Conservation (phyloP, 2,113 vertebrate genomes). For the Syngnathus scovelli region DNA sequence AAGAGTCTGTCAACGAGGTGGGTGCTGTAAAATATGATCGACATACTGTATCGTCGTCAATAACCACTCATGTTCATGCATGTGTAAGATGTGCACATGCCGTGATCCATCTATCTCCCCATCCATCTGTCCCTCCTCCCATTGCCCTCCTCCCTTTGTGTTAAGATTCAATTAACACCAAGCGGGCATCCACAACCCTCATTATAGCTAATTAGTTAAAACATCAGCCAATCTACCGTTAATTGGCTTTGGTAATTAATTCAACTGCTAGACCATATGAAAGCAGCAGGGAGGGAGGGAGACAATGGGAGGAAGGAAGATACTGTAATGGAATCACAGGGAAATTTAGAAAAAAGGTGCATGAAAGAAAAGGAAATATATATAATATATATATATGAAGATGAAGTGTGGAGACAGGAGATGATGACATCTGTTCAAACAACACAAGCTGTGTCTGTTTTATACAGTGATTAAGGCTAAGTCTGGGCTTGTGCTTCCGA, state of each 20-base stretch:
- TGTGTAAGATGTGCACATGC: slow-evolving; percentile 4
- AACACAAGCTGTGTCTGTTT: neutral
- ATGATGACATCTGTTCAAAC: slow-evolving; percentile 1
- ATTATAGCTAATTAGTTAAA: slow-evolving; percentile 99
- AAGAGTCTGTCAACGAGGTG: slow-evolving; percentile 27
- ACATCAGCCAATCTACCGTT: slow-evolving; percentile 99
- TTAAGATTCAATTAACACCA: slow-evolving; percentile 93
- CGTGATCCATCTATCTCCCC: slow-evolving; percentile 18
- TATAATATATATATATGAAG: neutral
- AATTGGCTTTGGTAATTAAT: slow-evolving; percentile 99
- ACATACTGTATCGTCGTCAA: slow-evolving; percentile 41
- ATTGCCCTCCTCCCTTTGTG: slow-evolving; percentile 56
- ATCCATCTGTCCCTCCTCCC: slow-evolving; percentile 35
- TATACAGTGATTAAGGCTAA: slow-evolving; percentile 20
- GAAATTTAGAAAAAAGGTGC: neutral
- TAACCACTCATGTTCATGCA: slow-evolving; percentile 20
- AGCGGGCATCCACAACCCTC: slow-evolving; percentile 88
- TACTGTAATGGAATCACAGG: slow-evolving; percentile 1
- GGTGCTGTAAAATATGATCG: slow-evolving; percentile 48
- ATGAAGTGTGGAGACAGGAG: neutral
- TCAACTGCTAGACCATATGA: slow-evolving; percentile 84
- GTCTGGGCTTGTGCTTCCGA: slow-evolving; percentile 28
- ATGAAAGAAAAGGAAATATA: neutral
- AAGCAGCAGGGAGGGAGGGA: slow-evolving; percentile 54
- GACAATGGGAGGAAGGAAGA: slow-evolving; percentile 43